phyloP scores from a whole-genome alignment of 2,113 vertebrate genomes.

The Psittacus erithacus region DNA sequence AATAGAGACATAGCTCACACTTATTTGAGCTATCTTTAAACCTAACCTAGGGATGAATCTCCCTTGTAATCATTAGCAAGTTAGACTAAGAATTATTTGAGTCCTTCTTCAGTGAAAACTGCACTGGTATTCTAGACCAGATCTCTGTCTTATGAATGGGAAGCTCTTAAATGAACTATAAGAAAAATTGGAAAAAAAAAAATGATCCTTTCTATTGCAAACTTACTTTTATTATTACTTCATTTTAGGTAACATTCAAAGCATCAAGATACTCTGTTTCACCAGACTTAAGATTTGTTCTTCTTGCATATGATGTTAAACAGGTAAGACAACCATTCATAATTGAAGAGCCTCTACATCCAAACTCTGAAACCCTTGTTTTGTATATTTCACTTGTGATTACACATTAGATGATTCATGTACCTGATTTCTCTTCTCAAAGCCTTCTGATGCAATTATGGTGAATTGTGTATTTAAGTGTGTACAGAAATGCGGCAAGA shows the following conservation, averaged over 20 bases:
- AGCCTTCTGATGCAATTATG: background rate
- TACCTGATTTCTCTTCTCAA: background rate
- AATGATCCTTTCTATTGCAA: background rate
- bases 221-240: background rate
- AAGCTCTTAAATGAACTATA: background rate
- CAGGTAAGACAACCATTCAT: constrained; percentile 77
- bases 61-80: background rate
- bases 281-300: constrained; percentile 92
- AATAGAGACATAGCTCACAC: background rate
- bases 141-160: background rate
- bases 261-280: constrained; percentile 92
- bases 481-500: background rate
- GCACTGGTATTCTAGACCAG: background rate
- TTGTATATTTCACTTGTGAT: background rate
- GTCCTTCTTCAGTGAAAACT: background rate
- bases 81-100: background rate
- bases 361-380: background rate
- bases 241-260: constrained; percentile 89
- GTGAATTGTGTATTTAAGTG: background rate
- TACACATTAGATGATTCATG: background rate
- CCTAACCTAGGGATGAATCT: background rate
- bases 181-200: background rate
- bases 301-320: constrained; percentile 95
- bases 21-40: background rate
- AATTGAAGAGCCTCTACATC: background rate